Evolutionary conservation across 2,113 vertebrate genomes (phyloP), one percentile per base, ranked within the genome.

Genomic region (Columba janthina): DNA sequence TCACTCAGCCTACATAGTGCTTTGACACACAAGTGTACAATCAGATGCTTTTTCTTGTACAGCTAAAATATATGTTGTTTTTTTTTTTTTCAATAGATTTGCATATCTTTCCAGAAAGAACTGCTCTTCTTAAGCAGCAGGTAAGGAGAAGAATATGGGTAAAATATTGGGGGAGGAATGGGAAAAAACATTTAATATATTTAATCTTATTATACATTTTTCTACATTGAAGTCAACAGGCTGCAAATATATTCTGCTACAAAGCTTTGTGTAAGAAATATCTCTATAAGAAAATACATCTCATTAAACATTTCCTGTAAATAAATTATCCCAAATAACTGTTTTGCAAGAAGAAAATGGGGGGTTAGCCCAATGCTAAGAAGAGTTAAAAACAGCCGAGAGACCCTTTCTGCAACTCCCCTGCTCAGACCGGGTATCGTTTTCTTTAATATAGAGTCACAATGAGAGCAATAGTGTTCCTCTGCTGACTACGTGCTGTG

Each of bases 221-320:
- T 97, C 98, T 98, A 98, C 98, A 98, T 98, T 97, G 96, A 97
- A 97, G 96, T 98, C 93, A 97, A 96, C 80, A 97, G 93, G 97
- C 96, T 97, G 97, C 97, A 98, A 97, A 98, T 98, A 98, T 97
- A 98, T 97, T 98, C 95, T 98, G 96, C 98, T 98, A 98, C 97
- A 98, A 98, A 97, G 98, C 97, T 98, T 98, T 98, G 95, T 98
- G 97, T 98, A 98, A 97, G 98, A 98, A 98, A 98, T 97, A 97
- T 98, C 96, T 98, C 96, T 98, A 97, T 98, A 98, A 98, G 97
- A 98, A 98, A 98, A 98, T 98, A 98, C 97, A 98, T 98, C 98
- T 98, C 96, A 97, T 98, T 98, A 98, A 97, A 98, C 97, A 98
- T 96, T 98, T 98, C 97, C 97, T 98, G 97, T 98, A 98, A 98